phyloP scores from a whole-genome alignment of 2,113 vertebrate genomes.

The Noturus placidus region DNA sequence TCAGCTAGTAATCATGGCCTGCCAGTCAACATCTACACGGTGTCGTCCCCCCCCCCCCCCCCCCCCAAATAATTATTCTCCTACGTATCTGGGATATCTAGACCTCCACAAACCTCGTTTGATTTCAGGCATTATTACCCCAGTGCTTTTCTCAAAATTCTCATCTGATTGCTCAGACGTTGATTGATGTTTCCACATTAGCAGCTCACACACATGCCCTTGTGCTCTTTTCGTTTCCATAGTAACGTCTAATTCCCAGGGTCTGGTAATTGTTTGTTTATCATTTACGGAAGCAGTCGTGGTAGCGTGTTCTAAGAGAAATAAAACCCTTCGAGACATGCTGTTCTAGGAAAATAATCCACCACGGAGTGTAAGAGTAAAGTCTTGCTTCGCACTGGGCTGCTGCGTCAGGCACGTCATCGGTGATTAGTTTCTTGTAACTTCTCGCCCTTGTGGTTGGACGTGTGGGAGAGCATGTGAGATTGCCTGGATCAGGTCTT shows the following conservation, averaged over 20 bases:
- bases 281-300: neutral
- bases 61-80: neutral
- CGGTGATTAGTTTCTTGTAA: neutral
- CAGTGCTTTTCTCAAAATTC: neutral
- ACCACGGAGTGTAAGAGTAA: neutral
- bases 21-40: neutral
- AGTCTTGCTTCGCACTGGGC: neutral
- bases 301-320: neutral
- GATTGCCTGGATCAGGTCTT: neutral
- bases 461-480: neutral
- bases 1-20: neutral
- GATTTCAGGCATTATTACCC: neutral
- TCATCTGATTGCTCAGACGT: neutral
- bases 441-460: neutral
- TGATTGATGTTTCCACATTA: neutral
- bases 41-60: too few relatives aligned
- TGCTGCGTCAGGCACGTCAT: neutral
- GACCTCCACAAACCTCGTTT: neutral
- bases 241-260: neutral
- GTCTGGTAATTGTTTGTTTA: neutral
- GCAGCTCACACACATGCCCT: neutral
- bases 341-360: neutral
- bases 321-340: neutral
- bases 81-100: neutral
- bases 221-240: neutral